Base-by-base conservation (phyloP, 1,140 invertebrate genomes). In the Drosophila tsacasi region DNA sequence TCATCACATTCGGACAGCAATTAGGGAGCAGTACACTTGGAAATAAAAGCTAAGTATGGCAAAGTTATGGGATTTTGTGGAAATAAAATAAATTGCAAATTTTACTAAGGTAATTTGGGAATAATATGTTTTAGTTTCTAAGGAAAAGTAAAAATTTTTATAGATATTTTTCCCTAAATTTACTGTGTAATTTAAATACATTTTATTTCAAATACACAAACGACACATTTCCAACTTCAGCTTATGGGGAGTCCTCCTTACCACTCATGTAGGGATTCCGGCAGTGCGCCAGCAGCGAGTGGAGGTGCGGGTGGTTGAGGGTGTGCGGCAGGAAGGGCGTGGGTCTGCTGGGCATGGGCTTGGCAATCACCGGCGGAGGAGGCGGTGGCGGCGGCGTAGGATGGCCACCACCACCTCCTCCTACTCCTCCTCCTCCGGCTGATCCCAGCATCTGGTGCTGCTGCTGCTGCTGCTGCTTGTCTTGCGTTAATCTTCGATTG, bases 191-290 rank as follows among this genome's bases (percentile, higher is more conserved):
- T 52, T 52, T 30, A n/a, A 37, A 55, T 55, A 17, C 17, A 23
- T 37, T 21, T 6, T 15, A 17, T 62, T 67, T 65, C 2, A 21
- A 21, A 21, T 54, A 37, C 17, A 21, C 1, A n/a, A 35, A 17
- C 19, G 59, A 50, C 15, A 42, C 27, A 27, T 40, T 15, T 21
- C 37, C 50, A 32, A 23, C 13, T 42, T 9, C 32, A 17, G 2
- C 13, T 15, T 5, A 8, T 15, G 15, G 12, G 6, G 1, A 19
- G n/a, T n/a, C 12, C 27, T 19, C 0, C 79, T 94, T 87, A 94
- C 94, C 94, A 93, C 93, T 94, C 71, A 94, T 93, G 79, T 94
- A 94, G 77, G 94, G 94, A 89, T 94, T 94, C 72, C 94, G 91
- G 78, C 94, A 94, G 69, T 94, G 94, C 23, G 94, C 93, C 80